Conservation (phyloP, 2,888 invertebrate species). For the Himalopsyche kuldschensis region DNA sequence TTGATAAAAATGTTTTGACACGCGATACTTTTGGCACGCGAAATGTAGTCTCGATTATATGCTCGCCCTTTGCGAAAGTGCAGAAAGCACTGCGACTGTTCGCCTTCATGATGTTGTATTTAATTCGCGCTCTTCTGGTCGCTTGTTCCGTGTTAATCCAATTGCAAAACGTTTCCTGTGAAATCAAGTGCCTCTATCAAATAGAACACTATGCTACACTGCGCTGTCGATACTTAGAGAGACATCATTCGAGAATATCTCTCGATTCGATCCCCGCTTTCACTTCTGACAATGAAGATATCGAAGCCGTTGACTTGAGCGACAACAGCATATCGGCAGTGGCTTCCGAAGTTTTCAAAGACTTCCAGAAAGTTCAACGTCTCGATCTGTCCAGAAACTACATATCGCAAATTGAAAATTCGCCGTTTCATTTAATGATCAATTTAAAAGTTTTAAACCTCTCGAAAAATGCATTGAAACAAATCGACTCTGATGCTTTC, state of each 20-base stretch:
- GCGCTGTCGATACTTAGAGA: not conserved
- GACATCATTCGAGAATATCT: not conserved
- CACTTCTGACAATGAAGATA: not conserved
- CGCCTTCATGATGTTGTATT: not conserved
- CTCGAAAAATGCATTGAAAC: not conserved
- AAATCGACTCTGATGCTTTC: not conserved
- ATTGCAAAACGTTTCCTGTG: not conserved
- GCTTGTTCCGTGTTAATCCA: not conserved
- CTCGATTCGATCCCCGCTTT: not conserved
- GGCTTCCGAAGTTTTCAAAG: not conserved
- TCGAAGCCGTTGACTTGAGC: not conserved
- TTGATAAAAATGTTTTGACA: too few relatives aligned
- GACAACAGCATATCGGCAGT: not conserved
- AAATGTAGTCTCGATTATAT: too few relatives aligned
- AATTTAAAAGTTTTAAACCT: conserved; percentile 14
- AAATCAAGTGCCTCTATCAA: not conserved
- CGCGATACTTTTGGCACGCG: too few relatives aligned
- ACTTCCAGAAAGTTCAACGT: not conserved
- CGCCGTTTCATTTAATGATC: not conserved
- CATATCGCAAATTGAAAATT: not conserved
- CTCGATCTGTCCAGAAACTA: conserved; percentile 26
- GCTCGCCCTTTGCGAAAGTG: too few relatives aligned
- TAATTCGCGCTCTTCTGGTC: not conserved
- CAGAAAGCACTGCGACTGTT: too few relatives aligned
- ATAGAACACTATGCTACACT: not conserved